Evolutionary conservation across 2,888 invertebrate genomes (phyloP), one percentile per base, ranked within the genome.

Genomic region (Zygothrica quintamaculata): DNA sequence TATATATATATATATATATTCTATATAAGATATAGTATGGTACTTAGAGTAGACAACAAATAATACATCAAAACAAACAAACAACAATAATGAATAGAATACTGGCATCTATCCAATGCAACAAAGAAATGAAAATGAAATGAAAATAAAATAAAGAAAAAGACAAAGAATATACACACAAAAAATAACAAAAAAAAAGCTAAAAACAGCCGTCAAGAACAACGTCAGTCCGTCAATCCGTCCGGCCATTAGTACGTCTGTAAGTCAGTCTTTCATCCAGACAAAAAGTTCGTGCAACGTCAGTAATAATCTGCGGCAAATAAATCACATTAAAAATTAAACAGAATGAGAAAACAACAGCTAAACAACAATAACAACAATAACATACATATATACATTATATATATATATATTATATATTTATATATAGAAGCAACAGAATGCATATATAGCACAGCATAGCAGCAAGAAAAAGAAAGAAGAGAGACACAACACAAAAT

Each of bases 321-420:
- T 86, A 80, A 80, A 80, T 80, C 86, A 80, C 84, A 80, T 80
- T 80, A 80, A 80, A 80, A 79, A 86, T 86, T 84, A 70, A 86
- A 76, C 77, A 74, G 66, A 44, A 34, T 67, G 48, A 15, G 33
- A 39, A 6, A 29, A 43, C 9, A 43, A 33, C 13, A 34, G 40
- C 34, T 15, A 34, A 11, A 42, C 7, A 61, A 47, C 13, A 57
- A 16, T 12, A 52, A 46, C 7, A 56, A 62, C n/a, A n/a, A n/a
- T n/a, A n/a, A n/a, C 26, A 62, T n/a, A n/a, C n/a, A n/a, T n/a
- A n/a, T n/a, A n/a, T n/a, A n/a, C n/a, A n/a, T n/a, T n/a, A n/a
- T n/a, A n/a, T n/a, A n/a, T n/a, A n/a, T n/a, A n/a, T n/a, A n/a
- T n/a, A n/a, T n/a, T n/a, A n/a, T n/a, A n/a, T n/a, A n/a, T n/a